These are phyloP conservation scores for Columbina picui DNA, from an alignment of 2,113 vertebrate genomes.

Conservation along the genomic window DNA sequence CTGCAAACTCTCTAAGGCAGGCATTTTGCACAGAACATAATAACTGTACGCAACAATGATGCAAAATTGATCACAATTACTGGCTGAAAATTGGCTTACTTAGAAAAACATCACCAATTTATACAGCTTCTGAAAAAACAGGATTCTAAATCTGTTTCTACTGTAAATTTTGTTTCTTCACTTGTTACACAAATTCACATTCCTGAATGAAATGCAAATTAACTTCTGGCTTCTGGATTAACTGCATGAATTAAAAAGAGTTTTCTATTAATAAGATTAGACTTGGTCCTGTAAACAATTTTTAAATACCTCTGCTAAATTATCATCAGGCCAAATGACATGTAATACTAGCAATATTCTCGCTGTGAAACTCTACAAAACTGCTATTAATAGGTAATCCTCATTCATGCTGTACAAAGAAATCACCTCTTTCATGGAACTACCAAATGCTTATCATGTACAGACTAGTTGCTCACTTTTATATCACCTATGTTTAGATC, in stretches of 20 bases:
- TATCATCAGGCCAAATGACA: neutral
- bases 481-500: neutral
- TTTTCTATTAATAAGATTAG: neutral
- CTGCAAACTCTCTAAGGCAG: neutral
- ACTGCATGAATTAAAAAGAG: neutral
- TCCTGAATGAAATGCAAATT: neutral
- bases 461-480: neutral
- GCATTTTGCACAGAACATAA: neutral
- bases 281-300: neutral
- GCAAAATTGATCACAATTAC: neutral
- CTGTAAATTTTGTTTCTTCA: neutral
- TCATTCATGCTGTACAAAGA: neutral
- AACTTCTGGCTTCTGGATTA: neutral
- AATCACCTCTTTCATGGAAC: neutral
- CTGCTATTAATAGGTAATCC: neutral
- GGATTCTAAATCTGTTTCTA: neutral
- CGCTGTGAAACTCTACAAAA: neutral
- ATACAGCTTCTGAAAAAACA: neutral
- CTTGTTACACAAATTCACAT: neutral
- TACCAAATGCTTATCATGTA: neutral
- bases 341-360: neutral
- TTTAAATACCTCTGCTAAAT: neutral
- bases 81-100: neutral
- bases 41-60: neutral
- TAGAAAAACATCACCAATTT: neutral